A percentile compares a stretch with the other conserved stretches of the same genome.
Conservation (phyloP, 2,888 invertebrate species). For the Cephonodes hylas region DNA sequence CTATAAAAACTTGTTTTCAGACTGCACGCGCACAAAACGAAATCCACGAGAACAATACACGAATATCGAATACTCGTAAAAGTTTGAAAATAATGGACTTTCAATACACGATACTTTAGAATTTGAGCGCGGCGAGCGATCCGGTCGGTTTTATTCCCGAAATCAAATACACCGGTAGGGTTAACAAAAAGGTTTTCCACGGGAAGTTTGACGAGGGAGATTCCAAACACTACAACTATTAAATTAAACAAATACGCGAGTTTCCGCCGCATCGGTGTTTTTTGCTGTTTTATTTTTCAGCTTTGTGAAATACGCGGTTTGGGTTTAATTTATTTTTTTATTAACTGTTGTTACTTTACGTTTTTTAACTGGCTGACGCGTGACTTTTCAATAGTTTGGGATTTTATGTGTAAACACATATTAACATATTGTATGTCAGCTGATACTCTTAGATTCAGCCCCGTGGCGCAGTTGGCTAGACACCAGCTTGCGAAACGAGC, state of each 20-base stretch:
- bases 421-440: too few relatives aligned
- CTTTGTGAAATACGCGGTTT: not conserved
- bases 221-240: not conserved
- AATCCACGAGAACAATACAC: not conserved
- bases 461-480: too few relatives aligned
- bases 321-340: too few relatives aligned
- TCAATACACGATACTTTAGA: not conserved
- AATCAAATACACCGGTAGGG: not conserved
- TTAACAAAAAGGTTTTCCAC: not conserved
- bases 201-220: not conserved
- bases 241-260: not conserved
- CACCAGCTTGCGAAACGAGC: too few relatives aligned
- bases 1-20: not conserved
- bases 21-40: not conserved
- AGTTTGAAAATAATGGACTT: not conserved
- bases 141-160: not conserved
- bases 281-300: not conserved
- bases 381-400: not conserved
- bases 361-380: not conserved
- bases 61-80: not conserved
- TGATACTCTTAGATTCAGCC: too few relatives aligned
- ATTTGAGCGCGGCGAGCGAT: not conserved
- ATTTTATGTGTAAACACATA: not conserved
- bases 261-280: not conserved
- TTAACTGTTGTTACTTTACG: not conserved